phyloP scores from a whole-genome alignment of 2,888 invertebrate genomes.

The Thelaira solivaga region DNA sequence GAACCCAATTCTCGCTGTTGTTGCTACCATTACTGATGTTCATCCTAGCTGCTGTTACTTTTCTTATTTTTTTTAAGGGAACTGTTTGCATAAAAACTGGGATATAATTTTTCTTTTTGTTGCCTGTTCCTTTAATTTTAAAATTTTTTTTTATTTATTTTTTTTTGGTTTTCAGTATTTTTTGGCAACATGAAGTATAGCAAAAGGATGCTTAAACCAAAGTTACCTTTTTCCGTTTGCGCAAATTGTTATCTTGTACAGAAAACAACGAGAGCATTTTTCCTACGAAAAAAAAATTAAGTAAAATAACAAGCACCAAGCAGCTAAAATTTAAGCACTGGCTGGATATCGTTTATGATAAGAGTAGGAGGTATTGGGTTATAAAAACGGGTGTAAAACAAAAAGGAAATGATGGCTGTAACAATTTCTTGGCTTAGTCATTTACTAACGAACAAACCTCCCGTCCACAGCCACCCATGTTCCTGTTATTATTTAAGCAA shows the following conservation, averaged over 20 bases:
- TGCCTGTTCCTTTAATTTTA: constrained; percentile 56
- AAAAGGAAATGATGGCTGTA: constrained; percentile 49
- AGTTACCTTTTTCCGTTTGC: constrained; percentile 63
- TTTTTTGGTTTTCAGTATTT: constrained; percentile 38
- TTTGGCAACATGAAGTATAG: constrained; percentile 62
- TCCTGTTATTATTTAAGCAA: constrained; percentile 16
- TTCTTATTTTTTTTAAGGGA: constrained; percentile 54
- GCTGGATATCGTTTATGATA: background rate
- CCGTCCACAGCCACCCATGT: constrained; percentile 23
- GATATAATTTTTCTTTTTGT: constrained; percentile 52
- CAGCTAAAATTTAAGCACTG: constrained; percentile 3
- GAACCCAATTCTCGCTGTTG: constrained; percentile 14
- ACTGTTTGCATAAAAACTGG: constrained; percentile 38
- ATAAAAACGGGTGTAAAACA: background rate
- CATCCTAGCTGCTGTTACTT: constrained; percentile 44
- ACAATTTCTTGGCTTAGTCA: constrained; percentile 49
- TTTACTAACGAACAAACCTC: constrained; percentile 14
- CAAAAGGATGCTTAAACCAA: constrained; percentile 61
- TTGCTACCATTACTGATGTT: constrained; percentile 46
- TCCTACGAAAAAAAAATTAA: background rate
- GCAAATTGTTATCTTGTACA: constrained; percentile 59
- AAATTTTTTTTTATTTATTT: background rate
- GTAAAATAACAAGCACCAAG: constrained; percentile 5
- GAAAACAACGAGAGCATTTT: constrained; percentile 38
- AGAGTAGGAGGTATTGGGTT: too few relatives aligned